Conservation (phyloP, 2,797 vertebrate genomes). For the Takifugu ocellatus region DNA sequence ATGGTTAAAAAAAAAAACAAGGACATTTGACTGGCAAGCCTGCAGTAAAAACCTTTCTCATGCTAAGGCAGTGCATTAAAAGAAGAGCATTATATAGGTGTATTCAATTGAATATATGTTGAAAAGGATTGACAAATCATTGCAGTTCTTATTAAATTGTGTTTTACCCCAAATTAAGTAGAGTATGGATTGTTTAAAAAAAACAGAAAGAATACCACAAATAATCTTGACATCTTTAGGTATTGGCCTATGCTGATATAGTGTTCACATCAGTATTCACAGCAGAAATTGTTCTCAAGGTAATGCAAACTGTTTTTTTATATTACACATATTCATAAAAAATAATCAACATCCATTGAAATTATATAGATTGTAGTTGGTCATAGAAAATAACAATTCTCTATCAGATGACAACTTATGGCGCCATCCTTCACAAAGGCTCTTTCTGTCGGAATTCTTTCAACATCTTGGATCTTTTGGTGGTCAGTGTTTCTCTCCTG, state of each 20-base stretch:
- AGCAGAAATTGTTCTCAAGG: conserved; percentile 91
- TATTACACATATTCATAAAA: neutral
- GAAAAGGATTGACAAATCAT: too few relatives aligned
- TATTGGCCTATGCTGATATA: conserved; percentile 86
- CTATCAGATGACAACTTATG: conserved; percentile 89
- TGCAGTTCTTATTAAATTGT: too few relatives aligned
- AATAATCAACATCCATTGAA: too few relatives aligned
- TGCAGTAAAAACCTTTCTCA: too few relatives aligned
- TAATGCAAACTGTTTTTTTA: conserved; percentile 34
- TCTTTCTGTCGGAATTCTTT: conserved; percentile 95
- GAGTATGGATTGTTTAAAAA: neutral
- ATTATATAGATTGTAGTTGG: neutral
- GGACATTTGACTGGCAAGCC: too few relatives aligned
- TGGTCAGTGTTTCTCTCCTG: conserved; percentile 91
- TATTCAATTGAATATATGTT: too few relatives aligned
- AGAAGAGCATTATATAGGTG: too few relatives aligned
- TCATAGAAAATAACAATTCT: neutral
- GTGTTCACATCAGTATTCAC: conserved; percentile 94
- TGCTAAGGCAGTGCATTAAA: too few relatives aligned
- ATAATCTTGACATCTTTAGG: conserved; percentile 60
- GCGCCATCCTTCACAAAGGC: conserved; percentile 90
- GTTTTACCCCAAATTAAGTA: too few relatives aligned
- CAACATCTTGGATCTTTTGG: conserved; percentile 91
- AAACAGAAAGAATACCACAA: neutral
- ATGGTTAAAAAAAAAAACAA: too few relatives aligned